Evolutionary conservation across 2,797 vertebrate genomes (phyloP).

Genomic region (Odontamblyopus lacepedii): DNA sequence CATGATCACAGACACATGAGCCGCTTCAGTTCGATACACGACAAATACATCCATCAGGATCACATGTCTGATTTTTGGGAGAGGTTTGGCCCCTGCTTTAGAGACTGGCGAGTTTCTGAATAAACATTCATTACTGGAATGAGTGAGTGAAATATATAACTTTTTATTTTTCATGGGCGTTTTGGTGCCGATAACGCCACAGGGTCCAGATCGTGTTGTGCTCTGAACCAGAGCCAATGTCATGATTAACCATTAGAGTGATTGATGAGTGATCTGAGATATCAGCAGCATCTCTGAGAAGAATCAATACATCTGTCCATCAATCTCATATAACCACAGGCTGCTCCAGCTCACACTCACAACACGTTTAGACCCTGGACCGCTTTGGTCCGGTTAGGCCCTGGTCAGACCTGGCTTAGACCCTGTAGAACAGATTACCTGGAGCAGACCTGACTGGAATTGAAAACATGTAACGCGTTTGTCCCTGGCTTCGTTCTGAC

Average conservation of each 20-base stretch:
- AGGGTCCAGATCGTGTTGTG: not conserved
- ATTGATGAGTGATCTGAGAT: slow-evolving; percentile 3
- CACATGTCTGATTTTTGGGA: not conserved
- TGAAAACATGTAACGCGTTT: not conserved
- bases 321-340: not conserved
- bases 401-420: not conserved
- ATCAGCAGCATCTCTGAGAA: slow-evolving; percentile 6
- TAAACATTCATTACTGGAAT: not conserved
- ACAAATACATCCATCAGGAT: slow-evolving; percentile 4
- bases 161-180: not conserved
- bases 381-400: not conserved
- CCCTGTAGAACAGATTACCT: not conserved
- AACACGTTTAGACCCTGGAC: not conserved
- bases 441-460: not conserved
- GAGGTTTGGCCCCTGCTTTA: not conserved
- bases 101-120: not conserved
- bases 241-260: slow-evolving; percentile 2
- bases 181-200: not conserved
- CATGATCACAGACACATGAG: not conserved
- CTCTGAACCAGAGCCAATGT: not conserved
- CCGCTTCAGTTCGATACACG: not conserved
- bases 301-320: slow-evolving; percentile 2
- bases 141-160: not conserved
- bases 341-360: not conserved
- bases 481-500: not conserved